These are phyloP conservation scores for Accipiter virgatus DNA, from an alignment of 2,113 vertebrate species.

Conservation along the genomic window DNA sequence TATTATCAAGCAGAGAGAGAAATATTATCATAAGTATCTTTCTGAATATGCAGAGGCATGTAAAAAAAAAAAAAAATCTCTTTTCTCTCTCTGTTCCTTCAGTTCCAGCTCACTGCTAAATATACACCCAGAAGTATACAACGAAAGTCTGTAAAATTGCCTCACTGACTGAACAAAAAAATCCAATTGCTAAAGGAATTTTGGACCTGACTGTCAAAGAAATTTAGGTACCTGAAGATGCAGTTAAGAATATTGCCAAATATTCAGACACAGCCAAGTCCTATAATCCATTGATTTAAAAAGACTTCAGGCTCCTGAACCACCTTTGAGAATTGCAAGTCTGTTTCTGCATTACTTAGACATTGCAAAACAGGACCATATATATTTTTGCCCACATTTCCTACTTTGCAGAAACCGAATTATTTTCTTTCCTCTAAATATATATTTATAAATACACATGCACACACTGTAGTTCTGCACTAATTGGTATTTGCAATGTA, in stretches of 20 bases:
- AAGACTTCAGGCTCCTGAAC: not conserved
- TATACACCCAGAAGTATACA: not conserved
- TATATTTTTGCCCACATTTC: not conserved
- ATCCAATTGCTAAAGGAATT: not conserved
- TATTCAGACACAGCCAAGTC: not conserved
- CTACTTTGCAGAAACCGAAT: not conserved
- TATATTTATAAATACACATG: slow-evolving; percentile 42
- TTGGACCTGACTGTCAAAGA: not conserved
- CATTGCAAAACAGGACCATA: not conserved
- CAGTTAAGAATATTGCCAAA: not conserved
- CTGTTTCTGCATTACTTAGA: not conserved
- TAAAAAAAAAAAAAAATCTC: not conserved
- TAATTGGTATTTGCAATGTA: slow-evolving; percentile 56
- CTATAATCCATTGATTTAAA: not conserved
- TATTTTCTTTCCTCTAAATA: slow-evolving; percentile 48
- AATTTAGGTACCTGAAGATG: not conserved
- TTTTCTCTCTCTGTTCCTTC: not conserved
- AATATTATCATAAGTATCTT: not conserved
- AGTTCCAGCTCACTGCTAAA: not conserved
- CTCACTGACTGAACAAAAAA: not conserved
- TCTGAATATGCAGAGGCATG: not conserved
- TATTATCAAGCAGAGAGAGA: not conserved
- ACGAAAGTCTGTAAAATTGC: not conserved
- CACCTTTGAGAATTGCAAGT: not conserved
- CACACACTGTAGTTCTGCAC: not conserved